Base-by-base conservation (phyloP, 1,140 invertebrate species). In the Mactra quadrangularis region DNA sequence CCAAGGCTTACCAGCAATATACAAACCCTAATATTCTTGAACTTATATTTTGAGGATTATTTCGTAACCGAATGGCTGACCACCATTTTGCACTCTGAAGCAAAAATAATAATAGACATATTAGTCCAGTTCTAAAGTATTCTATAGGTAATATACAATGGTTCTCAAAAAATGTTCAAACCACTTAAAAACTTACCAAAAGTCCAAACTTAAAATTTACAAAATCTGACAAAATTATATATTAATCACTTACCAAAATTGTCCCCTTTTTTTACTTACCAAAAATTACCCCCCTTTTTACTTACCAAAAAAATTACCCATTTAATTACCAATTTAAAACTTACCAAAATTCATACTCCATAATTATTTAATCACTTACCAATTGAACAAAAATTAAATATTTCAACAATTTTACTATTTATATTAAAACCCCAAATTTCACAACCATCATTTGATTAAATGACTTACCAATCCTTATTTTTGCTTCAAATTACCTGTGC, bases 51-150 rank as follows among this genome's bases (percentile, higher is more conserved):
- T 66, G 62, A 66, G 79, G 68, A 74, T 55, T 47, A n/a, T 50
- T 72, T 72, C 79, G 59, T 55, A 64, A 82, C 70, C 55, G 70
- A 74, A 71, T 72, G 66, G 33, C 31, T 52, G 68, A 64, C 68
- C 68, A 47, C 71, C 79, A 41, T 45, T 72, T 59, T 47, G 68
- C 79, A 82, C 38, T 82, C 79, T 82, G 79, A 82, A 82, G 79
- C 70, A 82, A 82, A 82, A 82, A 82, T 82, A 82, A 82, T 60
- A 78, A 79, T 79, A 66, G 59, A 79, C 47, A 79, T 60, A 70
- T 79, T 79, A 79, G 76, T 79, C 59, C 64, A 57, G 76, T 79
- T 70, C 76, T 31, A 9, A 41, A 13, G 31, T 55, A 15, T 74
- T 55, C 52, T 17, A 74, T 27, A 15, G n/a, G n/a, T 22, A 60